phyloP scores from a whole-genome alignment of 2,113 vertebrate species.

The Sinocyclocheilus maitianheensis region DNA sequence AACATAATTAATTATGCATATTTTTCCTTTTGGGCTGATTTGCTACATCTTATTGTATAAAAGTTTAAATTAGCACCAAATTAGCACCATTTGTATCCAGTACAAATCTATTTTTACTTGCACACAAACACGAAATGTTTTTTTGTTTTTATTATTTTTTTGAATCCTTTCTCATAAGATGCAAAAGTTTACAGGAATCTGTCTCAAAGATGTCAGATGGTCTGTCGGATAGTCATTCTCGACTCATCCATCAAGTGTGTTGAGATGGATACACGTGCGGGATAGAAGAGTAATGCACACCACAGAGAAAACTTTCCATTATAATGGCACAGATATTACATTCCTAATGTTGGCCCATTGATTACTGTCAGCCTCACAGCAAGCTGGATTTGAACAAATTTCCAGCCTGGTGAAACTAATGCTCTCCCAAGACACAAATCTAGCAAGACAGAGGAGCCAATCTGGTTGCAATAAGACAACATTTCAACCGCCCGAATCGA shows the following conservation, averaged over 20 bases:
- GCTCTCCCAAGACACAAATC: conserved; percentile 49
- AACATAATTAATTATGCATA: background rate
- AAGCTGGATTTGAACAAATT: conserved; percentile 42
- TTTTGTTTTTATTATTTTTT: background rate
- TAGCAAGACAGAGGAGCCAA: conserved; percentile 34
- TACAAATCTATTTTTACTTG: background rate
- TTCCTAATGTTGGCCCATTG: conserved; percentile 53
- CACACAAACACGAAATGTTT: background rate
- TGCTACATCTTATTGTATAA: background rate
- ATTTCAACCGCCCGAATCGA: conserved; percentile 52
- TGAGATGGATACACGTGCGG: conserved; percentile 13
- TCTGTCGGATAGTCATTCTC: conserved; percentile 25
- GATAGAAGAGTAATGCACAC: conserved; percentile 49
- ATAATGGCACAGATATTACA: conserved; percentile 55
- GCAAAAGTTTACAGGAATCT: conserved; percentile 12
- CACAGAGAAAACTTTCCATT: conserved; percentile 45
- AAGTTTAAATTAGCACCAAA: background rate
- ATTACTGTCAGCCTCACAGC: conserved; percentile 52
- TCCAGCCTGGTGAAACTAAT: conserved; percentile 45
- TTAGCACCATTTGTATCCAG: background rate
- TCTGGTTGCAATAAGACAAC: conserved; percentile 51
- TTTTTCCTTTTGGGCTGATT: background rate
- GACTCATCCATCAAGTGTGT: conserved; percentile 40
- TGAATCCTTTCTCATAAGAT: background rate
- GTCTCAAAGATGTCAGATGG: conserved; percentile 11